Conservation (phyloP, 1,140 invertebrate genomes). For the Drosophila suzukii region DNA sequence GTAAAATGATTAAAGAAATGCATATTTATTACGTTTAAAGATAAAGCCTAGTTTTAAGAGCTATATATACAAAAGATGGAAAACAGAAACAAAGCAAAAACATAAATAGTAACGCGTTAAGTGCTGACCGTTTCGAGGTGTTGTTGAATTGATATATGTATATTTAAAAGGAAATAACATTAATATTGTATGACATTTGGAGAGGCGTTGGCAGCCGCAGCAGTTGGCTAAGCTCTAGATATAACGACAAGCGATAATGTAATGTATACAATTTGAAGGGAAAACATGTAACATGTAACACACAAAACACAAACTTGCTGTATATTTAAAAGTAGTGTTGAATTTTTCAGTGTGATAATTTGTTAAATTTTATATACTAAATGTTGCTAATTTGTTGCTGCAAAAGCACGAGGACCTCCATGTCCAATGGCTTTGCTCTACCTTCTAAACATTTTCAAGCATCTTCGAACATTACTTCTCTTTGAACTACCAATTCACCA, state of each 20-base stretch:
- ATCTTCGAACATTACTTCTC: slow-evolving; percentile 11
- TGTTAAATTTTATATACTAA: slow-evolving; percentile 77
- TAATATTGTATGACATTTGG: slow-evolving; percentile 25
- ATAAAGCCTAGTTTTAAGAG: slow-evolving; percentile 56
- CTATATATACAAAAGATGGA: slow-evolving; percentile 44
- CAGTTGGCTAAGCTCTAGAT: slow-evolving; percentile 69
- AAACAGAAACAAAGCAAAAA: slow-evolving; percentile 19
- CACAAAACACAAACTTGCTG: slow-evolving; percentile 38
- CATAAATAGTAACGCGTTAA: slow-evolving; percentile 41
- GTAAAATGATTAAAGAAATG: slow-evolving; percentile 41
- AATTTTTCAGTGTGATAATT: slow-evolving; percentile 83
- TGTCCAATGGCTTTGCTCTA: slow-evolving; percentile 41
- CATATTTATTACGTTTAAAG: slow-evolving; percentile 62
- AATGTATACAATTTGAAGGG: slow-evolving; percentile 70
- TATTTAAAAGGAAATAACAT: slow-evolving; percentile 48
- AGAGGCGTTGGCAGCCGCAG: slow-evolving; percentile 46
- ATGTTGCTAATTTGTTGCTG: slow-evolving; percentile 73
- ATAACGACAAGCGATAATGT: slow-evolving; percentile 55
- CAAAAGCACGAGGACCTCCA: slow-evolving; percentile 25
- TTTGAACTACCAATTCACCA: slow-evolving; percentile 16
- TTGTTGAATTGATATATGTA: slow-evolving; percentile 70
- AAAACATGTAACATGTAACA: slow-evolving; percentile 44
- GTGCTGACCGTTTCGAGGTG: slow-evolving; percentile 62
- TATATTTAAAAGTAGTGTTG: slow-evolving; percentile 78
- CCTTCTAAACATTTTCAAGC: slow-evolving; percentile 16